phyloP scores from a whole-genome alignment of 2,113 vertebrate species.

The Machaerirhynchus nigripectus region DNA sequence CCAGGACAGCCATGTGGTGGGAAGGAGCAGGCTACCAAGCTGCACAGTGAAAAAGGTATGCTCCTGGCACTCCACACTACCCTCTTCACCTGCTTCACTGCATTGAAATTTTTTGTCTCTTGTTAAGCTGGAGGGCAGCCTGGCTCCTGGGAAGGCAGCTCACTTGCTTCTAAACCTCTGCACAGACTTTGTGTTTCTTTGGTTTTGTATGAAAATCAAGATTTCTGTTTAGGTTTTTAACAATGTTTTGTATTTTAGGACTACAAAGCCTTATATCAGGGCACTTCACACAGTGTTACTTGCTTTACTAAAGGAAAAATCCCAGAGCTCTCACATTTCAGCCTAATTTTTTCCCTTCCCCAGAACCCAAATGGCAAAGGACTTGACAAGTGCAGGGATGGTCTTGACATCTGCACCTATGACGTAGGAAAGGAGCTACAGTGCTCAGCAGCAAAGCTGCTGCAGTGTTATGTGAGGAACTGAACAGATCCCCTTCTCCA shows the following conservation, averaged over 20 bases:
- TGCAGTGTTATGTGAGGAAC: neutral
- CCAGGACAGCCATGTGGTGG: neutral
- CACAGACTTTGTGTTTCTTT: neutral
- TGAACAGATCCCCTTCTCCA: neutral
- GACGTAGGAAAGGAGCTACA: neutral
- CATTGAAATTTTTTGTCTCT: fast-evolving
- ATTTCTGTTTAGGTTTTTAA: neutral
- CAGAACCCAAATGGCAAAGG: neutral
- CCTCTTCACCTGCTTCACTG: neutral
- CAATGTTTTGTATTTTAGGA: neutral
- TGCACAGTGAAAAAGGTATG: neutral
- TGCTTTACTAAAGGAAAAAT: neutral
- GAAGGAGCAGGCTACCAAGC: neutral
- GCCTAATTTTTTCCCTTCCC: neutral
- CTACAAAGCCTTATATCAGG: neutral
- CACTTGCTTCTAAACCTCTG: neutral
- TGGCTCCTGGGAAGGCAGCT: neutral
- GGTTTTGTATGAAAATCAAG: neutral
- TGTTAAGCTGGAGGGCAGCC: neutral
- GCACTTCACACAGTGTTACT: neutral
- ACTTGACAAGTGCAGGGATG: neutral
- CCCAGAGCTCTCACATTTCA: neutral
- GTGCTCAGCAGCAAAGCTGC: neutral
- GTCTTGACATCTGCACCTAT: neutral
- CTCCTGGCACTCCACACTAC: neutral